Percentiles rank a stretch among this genome's conserved stretches.
Conservation (phyloP, 1,140 invertebrate species). For the Drosophila mojavensis region DNA sequence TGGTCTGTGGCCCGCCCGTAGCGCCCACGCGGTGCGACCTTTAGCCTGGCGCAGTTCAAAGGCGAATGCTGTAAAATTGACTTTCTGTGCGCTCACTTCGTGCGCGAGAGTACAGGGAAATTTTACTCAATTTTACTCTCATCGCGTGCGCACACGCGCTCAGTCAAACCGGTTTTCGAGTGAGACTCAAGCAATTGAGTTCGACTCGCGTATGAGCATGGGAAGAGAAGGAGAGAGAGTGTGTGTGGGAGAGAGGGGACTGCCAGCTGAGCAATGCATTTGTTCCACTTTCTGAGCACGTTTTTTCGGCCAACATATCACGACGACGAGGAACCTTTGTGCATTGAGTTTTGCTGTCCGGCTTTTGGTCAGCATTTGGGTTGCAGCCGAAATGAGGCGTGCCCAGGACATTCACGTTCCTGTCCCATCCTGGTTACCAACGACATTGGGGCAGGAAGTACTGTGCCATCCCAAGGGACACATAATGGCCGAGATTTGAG, state of each 20-base stretch:
- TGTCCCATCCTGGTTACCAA: not conserved
- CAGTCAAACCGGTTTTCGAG: conserved; percentile 41
- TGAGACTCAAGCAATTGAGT: conserved; percentile 26
- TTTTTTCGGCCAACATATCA: conserved; percentile 42
- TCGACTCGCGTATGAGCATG: not conserved
- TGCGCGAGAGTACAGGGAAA: conserved; percentile 26
- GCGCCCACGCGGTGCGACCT: conserved; percentile 39
- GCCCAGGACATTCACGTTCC: conserved; percentile 36
- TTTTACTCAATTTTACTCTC: conserved; percentile 21
- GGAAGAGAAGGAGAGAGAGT: not conserved
- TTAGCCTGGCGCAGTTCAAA: conserved; percentile 47
- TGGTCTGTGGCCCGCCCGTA: not conserved
- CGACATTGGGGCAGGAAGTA: conserved; percentile 50
- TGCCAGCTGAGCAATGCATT: conserved; percentile 49
- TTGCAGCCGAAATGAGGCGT: conserved; percentile 59
- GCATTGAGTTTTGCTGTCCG: conserved; percentile 62
- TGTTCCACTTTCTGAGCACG: conserved; percentile 69
- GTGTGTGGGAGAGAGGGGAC: conserved; percentile 9
- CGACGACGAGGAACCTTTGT: conserved; percentile 31
- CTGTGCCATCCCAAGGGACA: conserved; percentile 61
- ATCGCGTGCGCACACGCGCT: conserved; percentile 27
- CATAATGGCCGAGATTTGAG: conserved; percentile 71
- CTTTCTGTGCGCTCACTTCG: conserved; percentile 12
- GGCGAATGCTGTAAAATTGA: conserved; percentile 44
- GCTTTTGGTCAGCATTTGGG: conserved; percentile 51